phyloP scores from a whole-genome alignment of 2,797 vertebrate genomes.

The Microctenopoma steveboyesi region DNA sequence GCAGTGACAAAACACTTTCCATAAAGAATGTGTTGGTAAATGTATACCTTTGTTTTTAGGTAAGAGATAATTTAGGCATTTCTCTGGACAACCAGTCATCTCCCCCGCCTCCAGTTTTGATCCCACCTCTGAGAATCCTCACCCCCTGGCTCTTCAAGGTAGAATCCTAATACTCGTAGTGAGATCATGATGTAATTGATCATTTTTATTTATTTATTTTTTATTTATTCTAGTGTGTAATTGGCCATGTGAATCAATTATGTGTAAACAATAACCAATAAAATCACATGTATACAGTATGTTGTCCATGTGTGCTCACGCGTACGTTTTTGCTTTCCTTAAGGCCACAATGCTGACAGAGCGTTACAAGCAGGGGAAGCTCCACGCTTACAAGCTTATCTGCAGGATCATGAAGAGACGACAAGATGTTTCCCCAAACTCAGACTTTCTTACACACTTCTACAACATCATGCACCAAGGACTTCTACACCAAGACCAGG shows the following conservation, averaged over 20 bases:
- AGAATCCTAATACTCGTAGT: background rate
- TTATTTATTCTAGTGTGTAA: no score
- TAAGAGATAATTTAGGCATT: constrained; percentile 99
- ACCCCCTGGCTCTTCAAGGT: constrained; percentile 99
- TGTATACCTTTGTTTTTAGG: constrained; percentile 80
- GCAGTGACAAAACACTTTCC: background rate
- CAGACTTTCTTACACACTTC: constrained; percentile 98
- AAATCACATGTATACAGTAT: background rate
- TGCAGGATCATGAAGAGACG: constrained; percentile 99
- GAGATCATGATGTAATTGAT: background rate
- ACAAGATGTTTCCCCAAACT: constrained; percentile 97
- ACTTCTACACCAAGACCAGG: constrained; percentile 97
- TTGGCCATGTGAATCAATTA: no score
- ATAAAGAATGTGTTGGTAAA: background rate
- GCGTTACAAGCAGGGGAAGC: constrained; percentile 98
- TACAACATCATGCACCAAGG: constrained; percentile 99
- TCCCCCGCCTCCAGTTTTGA: constrained; percentile 94
- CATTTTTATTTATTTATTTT: no score
- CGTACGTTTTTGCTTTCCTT: constrained; percentile 9
- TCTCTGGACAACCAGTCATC: constrained; percentile 96
- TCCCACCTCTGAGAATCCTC: constrained; percentile 96
- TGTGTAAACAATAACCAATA: no score
- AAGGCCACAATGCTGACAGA: constrained; percentile 98
- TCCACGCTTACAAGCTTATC: constrained; percentile 98
- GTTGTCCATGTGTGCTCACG: background rate